Evolutionary conservation across 2,113 vertebrate genomes (phyloP).

Genomic region (Excalfactoria chinensis): DNA sequence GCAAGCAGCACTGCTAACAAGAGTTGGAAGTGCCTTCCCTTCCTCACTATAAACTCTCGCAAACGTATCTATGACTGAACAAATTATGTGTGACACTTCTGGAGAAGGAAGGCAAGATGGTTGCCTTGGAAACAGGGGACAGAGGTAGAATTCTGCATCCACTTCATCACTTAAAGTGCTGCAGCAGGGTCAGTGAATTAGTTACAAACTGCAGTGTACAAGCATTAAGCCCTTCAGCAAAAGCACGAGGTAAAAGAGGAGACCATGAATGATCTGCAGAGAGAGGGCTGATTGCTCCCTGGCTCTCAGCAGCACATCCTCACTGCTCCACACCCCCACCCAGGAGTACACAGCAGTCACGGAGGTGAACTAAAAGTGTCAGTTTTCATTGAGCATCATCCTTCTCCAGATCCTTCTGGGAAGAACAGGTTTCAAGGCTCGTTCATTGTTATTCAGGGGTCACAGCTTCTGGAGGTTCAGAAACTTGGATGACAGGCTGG

Average conservation of each 20-base stretch:
- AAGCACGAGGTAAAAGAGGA: neutral
- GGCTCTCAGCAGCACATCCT: neutral
- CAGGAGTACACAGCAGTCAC: neutral
- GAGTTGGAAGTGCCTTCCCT: neutral
- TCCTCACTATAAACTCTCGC: neutral
- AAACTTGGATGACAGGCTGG: neutral
- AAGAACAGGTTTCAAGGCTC: neutral
- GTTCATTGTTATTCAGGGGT: neutral
- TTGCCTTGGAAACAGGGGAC: conserved; percentile 68
- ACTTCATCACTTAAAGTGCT: conserved; percentile 61
- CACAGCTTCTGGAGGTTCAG: neutral
- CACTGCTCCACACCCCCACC: neutral
- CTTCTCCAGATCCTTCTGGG: neutral
- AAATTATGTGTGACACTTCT: conserved; percentile 57
- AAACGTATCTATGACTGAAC: conserved; percentile 6
- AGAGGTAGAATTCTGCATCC: conserved; percentile 66
- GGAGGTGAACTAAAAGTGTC: neutral
- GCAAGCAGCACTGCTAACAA: neutral
- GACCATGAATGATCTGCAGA: neutral
- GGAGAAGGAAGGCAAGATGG: conserved; percentile 52
- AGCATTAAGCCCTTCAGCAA: conserved; percentile 42
- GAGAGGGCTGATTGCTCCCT: neutral
- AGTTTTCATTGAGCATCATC: neutral
- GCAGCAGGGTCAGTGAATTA: conserved; percentile 62
- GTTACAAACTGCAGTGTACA: neutral